A percentile compares a stretch with the other conserved stretches of the same genome.
phyloP scores from a whole-genome alignment of 2,113 vertebrate species.

The Eidolon helvum region DNA sequence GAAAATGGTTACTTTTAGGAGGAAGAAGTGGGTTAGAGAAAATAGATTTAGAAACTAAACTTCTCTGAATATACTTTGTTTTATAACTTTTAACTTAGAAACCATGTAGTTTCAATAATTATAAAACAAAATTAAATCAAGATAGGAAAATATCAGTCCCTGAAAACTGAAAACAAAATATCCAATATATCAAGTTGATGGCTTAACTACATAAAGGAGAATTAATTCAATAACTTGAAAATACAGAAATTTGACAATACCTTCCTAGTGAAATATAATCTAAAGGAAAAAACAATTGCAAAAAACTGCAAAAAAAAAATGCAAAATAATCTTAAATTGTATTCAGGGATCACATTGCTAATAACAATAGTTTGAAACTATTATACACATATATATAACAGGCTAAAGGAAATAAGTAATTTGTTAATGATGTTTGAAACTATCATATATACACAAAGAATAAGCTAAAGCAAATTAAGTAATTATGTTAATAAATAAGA shows the following conservation, averaged over 20 bases:
- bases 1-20: background rate
- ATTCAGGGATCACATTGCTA: background rate
- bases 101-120: background rate
- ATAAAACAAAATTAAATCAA: constrained; percentile 42
- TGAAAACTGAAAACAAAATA: constrained; percentile 8
- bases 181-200: background rate
- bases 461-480: background rate
- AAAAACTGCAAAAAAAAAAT: background rate
- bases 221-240: constrained; percentile 7
- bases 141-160: background rate
- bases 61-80: background rate
- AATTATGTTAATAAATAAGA: background rate
- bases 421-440: constrained; percentile 3
- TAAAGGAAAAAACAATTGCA: background rate
- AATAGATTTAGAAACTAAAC: background rate
- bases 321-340: constrained; percentile 8
- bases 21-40: background rate
- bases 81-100: constrained; percentile 1
- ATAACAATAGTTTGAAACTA: background rate
- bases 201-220: background rate
- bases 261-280: background rate
- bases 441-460: background rate
- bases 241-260: background rate
- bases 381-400: background rate
- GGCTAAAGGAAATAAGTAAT: background rate